Evolutionary conservation across 2,113 vertebrate genomes (phyloP).

Genomic region (Halcyon senegalensis): DNA sequence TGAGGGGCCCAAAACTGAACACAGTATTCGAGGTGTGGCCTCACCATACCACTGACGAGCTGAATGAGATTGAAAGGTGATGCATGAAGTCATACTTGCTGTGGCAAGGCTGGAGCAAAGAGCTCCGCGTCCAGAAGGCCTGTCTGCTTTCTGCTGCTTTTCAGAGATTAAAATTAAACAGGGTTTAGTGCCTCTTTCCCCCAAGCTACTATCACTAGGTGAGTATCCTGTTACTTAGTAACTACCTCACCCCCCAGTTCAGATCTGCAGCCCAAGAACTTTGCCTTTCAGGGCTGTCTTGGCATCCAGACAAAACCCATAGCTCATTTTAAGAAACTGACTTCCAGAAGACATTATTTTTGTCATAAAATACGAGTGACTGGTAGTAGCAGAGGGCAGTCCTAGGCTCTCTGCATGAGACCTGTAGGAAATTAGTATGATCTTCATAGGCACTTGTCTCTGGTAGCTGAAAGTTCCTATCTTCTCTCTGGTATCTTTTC

Average conservation of each 20-base stretch:
- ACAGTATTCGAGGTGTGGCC: no score
- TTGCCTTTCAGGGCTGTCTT: accelerated
- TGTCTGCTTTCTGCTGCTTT: background rate
- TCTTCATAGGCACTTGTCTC: background rate
- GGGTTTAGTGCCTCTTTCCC: background rate
- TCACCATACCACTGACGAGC: background rate
- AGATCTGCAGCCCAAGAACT: background rate
- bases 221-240: accelerated
- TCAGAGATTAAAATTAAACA: background rate
- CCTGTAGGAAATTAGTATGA: background rate
- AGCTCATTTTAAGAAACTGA: background rate
- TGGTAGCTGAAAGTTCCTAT: background rate
- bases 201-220: no score
- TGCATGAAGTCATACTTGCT: background rate
- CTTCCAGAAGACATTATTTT: background rate
- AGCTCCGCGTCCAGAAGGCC: background rate
- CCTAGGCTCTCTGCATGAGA: background rate
- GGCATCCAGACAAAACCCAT: background rate
- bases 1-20: no score
- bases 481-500: background rate
- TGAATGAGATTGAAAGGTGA: accelerated
- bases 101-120: background rate
- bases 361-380: background rate
- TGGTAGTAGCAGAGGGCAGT: background rate
- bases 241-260: background rate